A percentile compares a stretch with the other conserved stretches of the same genome.
These are phyloP conservation scores for Eurytoma adleriae DNA, from an alignment of 2,888 invertebrate genomes.

Conservation along the genomic window DNA sequence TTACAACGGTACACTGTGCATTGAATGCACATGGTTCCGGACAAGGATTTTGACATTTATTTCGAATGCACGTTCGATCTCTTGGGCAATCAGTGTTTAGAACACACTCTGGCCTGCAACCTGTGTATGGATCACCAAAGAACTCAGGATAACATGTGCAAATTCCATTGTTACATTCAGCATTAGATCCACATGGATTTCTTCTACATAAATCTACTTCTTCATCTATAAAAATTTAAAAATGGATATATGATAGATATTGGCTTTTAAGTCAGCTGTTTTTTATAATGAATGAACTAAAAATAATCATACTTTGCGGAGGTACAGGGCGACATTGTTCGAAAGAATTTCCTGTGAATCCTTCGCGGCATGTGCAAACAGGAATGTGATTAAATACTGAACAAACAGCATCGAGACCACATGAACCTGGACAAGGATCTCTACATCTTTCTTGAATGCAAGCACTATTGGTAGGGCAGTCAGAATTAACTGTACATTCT, in stretches of 20 bases:
- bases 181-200: conserved; percentile 85
- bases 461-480: conserved; percentile 78
- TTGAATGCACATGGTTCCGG: conserved; percentile 83
- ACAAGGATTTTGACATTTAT: conserved; percentile 88
- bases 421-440: conserved; percentile 85
- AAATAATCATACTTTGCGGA: conserved; percentile 49
- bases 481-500: conserved; percentile 79
- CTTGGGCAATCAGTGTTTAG: conserved; percentile 85
- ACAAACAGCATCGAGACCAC: conserved; percentile 86
- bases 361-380: conserved; percentile 78
- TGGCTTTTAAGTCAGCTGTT: background rate
- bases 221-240: conserved; percentile 8
- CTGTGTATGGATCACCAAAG: conserved; percentile 76
- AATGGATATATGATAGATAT: too few species aligned
- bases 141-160: conserved; percentile 72
- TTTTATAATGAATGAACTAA: background rate
- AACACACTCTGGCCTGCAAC: conserved; percentile 88
- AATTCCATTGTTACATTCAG: conserved; percentile 79
- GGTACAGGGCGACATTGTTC: conserved; percentile 63
- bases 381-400: conserved; percentile 79
- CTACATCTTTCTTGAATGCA: conserved; percentile 88
- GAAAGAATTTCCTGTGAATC: conserved; percentile 85
- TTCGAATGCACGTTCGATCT: conserved; percentile 85
- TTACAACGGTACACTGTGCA: conserved; percentile 84
- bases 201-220: conserved; percentile 85